phyloP scores from a whole-genome alignment of 2,888 invertebrate genomes.

The Erannis defoliaria region DNA sequence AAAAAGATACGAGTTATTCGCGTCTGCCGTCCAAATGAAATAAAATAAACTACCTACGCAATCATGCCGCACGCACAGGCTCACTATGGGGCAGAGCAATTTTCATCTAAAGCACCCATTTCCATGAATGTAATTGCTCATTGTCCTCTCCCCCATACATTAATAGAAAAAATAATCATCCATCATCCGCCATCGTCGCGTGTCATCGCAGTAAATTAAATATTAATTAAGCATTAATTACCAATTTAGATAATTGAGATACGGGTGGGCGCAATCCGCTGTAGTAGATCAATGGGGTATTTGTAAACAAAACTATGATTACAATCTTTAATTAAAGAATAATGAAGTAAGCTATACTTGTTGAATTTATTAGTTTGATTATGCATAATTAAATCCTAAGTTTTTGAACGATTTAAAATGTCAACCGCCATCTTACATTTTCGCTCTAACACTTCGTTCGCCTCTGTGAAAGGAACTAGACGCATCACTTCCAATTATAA shows the following conservation, averaged over 20 bases:
- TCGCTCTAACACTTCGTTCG: too few relatives aligned
- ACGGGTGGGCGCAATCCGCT: constrained; percentile 36
- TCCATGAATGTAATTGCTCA: constrained; percentile 9
- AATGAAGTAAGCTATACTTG: too few relatives aligned
- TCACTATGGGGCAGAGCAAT: neutral
- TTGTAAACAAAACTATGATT: constrained; percentile 20
- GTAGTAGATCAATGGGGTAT: neutral
- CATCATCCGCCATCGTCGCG: constrained; percentile 28
- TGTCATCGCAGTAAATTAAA: constrained; percentile 40
- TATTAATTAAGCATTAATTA: constrained; percentile 40
- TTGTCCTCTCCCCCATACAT: constrained; percentile 8
- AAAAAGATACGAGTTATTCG: too few relatives aligned
- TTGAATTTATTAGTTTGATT: too few relatives aligned
- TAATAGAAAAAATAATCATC: constrained; percentile 32
- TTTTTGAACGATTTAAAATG: too few relatives aligned
- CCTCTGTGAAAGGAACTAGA: too few relatives aligned
- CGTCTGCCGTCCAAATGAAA: neutral
- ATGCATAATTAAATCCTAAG: too few relatives aligned
- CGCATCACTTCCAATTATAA: too few relatives aligned
- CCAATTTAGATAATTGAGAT: constrained; percentile 34
- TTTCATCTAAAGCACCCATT: constrained; percentile 11
- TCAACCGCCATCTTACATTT: too few relatives aligned
- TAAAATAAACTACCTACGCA: neutral
- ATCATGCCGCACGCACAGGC: neutral
- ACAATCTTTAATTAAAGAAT: constrained; percentile 3